Evolutionary conservation across 2,797 vertebrate species (phyloP).

Genomic region (Lemur catta): DNA sequence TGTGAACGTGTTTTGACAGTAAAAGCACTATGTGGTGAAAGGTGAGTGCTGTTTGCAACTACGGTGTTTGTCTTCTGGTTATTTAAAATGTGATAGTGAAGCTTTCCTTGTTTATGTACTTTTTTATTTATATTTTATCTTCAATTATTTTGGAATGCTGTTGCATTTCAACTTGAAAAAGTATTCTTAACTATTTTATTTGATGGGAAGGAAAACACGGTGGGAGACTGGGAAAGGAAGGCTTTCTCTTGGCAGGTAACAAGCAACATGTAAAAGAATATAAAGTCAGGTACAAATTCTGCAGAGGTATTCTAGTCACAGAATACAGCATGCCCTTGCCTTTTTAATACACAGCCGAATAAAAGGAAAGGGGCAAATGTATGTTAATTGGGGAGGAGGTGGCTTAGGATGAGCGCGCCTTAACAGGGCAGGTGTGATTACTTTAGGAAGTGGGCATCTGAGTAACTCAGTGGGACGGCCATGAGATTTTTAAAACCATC

Average conservation of each 20-base stretch:
- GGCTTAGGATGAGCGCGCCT: not conserved
- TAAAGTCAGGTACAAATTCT: not conserved
- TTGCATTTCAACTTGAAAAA: not conserved
- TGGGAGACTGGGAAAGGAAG: not conserved
- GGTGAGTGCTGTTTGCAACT: not conserved
- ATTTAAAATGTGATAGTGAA: not conserved
- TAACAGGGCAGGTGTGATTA: constrained; percentile 19
- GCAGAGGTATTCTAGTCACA: not conserved
- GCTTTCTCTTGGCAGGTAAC: not conserved
- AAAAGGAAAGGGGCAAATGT: not conserved
- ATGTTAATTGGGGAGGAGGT: not conserved
- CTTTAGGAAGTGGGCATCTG: not conserved
- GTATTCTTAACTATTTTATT: constrained; percentile 19
- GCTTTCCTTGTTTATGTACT: not conserved
- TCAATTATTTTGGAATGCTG: constrained; percentile 18
- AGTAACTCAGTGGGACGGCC: not conserved
- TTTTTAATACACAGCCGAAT: not conserved
- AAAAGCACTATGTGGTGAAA: not conserved
- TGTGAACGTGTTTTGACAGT: not conserved
- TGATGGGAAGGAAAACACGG: not conserved
- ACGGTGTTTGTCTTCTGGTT: not conserved
- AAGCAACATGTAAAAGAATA: not conserved
- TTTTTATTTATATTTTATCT: not conserved
- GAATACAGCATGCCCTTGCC: not conserved
- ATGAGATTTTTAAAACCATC: not conserved